Evolutionary conservation across 2,797 vertebrate genomes (phyloP).

Genomic region (Melanogrammus aeglefinus): DNA sequence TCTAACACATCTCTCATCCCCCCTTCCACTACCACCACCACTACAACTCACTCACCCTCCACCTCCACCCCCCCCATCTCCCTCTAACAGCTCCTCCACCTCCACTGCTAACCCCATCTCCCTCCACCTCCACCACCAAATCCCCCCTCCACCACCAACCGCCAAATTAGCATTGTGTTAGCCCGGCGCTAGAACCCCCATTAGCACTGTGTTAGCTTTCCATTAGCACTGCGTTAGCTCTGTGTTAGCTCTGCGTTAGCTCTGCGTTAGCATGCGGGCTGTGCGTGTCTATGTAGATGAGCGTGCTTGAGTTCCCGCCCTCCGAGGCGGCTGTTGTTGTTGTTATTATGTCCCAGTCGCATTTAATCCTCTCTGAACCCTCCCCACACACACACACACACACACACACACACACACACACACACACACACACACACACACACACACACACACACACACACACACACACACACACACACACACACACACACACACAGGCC

Average conservation of each 20-base stretch:
- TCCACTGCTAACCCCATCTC: not conserved
- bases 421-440: too few relatives aligned
- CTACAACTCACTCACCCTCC: not conserved
- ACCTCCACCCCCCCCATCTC: conserved; percentile 13
- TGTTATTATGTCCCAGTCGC: not conserved
- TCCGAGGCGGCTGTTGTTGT: not conserved
- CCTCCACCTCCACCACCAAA: not conserved
- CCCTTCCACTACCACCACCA: not conserved
- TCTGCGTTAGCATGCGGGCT: not conserved
- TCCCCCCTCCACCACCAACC: not conserved
- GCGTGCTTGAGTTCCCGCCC: too few relatives aligned
- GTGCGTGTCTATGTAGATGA: not conserved
- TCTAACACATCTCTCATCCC: not conserved
- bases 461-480: too few relatives aligned
- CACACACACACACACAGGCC: too few relatives aligned
- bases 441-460: too few relatives aligned
- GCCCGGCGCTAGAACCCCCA: not conserved
- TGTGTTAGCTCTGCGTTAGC: not conserved
- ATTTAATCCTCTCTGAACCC: not conserved
- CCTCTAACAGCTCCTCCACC: conserved; percentile 1
- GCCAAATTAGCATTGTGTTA: not conserved
- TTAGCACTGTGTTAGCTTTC: not conserved
- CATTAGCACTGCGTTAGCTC: too few relatives aligned
- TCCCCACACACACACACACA: not conserved
- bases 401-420: not conserved